Evolutionary conservation across 2,797 vertebrate genomes (phyloP).

Genomic region (Halcyon smyrnensis): DNA sequence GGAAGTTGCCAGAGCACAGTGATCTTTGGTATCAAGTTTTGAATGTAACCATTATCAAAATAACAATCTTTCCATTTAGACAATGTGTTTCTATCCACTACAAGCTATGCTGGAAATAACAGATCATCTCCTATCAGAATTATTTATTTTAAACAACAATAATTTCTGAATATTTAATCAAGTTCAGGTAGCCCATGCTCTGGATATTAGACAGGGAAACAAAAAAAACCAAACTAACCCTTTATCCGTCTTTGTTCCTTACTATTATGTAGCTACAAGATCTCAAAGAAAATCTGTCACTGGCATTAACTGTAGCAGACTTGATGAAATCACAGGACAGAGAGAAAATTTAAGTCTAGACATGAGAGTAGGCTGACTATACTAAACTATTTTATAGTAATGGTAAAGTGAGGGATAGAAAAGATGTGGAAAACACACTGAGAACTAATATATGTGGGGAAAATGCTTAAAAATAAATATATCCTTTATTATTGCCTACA

Average conservation of each 20-base stretch:
- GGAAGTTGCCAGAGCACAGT: background rate
- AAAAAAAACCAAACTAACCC: background rate
- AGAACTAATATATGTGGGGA: background rate
- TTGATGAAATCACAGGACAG: background rate
- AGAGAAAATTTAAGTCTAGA: background rate
- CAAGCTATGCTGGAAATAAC: background rate
- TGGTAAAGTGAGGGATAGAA: background rate
- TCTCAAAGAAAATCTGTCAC: background rate
- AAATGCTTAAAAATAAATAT: background rate
- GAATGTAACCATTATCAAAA: background rate
- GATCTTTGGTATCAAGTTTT: background rate
- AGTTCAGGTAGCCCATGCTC: background rate
- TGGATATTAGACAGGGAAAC: background rate
- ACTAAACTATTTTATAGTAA: background rate
- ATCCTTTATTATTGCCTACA: background rate
- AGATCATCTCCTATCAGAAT: background rate
- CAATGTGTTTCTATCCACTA: background rate
- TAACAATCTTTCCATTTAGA: background rate
- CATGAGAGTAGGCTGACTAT: background rate
- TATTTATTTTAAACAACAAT: background rate
- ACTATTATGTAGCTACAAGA: background rate
- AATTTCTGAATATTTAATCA: background rate
- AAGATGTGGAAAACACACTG: background rate
- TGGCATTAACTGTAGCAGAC: background rate
- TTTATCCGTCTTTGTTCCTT: background rate